phyloP scores from a whole-genome alignment of 2,113 vertebrate genomes.

The Leptosomus discolor region DNA sequence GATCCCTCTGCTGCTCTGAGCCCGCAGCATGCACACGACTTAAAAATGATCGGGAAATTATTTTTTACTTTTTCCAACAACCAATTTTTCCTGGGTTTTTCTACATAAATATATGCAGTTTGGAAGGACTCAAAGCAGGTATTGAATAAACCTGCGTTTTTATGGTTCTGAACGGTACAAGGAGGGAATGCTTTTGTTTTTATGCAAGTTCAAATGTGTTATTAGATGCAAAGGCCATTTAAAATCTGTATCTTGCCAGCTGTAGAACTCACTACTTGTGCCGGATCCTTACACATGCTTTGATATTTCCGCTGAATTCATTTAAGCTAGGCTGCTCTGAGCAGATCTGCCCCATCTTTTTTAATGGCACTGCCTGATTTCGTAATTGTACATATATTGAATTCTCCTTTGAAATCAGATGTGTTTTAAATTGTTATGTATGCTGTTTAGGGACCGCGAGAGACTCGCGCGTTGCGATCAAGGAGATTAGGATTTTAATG shows the following conservation, averaged over 20 bases:
- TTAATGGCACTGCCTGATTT: background rate
- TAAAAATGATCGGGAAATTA: background rate
- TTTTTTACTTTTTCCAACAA: background rate
- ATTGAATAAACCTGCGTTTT: background rate
- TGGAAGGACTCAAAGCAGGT: background rate
- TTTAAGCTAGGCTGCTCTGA: background rate
- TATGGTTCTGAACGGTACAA: background rate
- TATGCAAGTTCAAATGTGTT: background rate
- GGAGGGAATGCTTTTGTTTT: background rate
- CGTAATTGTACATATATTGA: background rate
- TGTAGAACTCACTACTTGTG: background rate
- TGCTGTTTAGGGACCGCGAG: background rate
- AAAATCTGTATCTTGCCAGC: background rate
- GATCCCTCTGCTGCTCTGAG: background rate
- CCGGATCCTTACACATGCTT: background rate
- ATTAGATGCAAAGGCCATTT: background rate
- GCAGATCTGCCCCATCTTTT: background rate
- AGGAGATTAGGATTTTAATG: background rate
- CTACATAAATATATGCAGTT: background rate
- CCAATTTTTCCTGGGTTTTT: background rate
- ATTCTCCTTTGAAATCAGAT: background rate
- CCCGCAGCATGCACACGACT: fast-evolving
- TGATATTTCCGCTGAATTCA: background rate
- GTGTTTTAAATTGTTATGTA: background rate
- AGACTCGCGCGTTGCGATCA: background rate